Conservation (phyloP, 2,888 invertebrate genomes). For the Corythucha ciliata region DNA sequence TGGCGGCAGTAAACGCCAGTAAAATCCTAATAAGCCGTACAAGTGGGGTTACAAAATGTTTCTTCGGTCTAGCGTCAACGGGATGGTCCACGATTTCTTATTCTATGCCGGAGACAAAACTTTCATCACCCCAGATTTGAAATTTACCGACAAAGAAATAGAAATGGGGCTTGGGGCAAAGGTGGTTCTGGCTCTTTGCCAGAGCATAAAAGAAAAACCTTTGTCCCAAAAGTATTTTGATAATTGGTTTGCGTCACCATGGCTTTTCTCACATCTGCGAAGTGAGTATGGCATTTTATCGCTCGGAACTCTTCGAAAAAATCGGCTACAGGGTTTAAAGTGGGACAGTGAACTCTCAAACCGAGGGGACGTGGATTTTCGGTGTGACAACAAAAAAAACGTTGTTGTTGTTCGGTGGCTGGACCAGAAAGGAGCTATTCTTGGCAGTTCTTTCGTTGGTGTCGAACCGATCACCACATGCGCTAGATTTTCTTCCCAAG, state of each 20-base stretch:
- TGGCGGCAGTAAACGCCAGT: slow-evolving; percentile 38
- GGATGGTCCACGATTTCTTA: slow-evolving; percentile 29
- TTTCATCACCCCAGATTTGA: no score
- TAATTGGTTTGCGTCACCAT: slow-evolving; percentile 5
- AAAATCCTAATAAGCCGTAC: slow-evolving; percentile 38
- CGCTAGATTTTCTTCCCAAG: neutral
- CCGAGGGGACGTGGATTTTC: no score
- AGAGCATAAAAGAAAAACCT: neutral
- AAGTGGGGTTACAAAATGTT: slow-evolving; percentile 40
- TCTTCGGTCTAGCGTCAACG: slow-evolving; percentile 38
- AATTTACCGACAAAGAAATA: neutral
- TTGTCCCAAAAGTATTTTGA: neutral
- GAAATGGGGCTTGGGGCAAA: neutral
- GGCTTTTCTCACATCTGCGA: neutral
- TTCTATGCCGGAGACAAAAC: neutral
- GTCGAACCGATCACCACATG: no score
- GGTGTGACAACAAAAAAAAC: no score
- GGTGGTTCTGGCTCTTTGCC: neutral
- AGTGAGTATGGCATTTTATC: slow-evolving; percentile 5
- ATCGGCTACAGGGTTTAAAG: no score
- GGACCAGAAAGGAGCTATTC: no score
- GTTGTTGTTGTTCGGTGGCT: no score
- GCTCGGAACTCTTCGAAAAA: slow-evolving; percentile 4
- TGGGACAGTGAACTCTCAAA: no score
- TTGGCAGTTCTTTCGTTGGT: no score